Conservation (phyloP, 1,140 invertebrate species). For the Plodia interpunctella region DNA sequence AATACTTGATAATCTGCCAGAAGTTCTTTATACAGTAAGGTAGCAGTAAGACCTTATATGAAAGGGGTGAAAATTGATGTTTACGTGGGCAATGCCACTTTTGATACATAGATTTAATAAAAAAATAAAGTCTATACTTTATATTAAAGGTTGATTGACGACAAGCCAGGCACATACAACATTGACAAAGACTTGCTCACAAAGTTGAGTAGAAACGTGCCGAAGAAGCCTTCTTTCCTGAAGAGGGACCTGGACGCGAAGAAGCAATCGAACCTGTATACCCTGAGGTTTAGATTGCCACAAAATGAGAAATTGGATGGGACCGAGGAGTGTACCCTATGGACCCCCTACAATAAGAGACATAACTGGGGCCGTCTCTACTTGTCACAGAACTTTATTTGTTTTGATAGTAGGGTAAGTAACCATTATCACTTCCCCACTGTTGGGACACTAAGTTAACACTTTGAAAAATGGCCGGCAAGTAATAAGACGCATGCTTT, state of each 20-base stretch:
- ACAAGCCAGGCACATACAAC: constrained; percentile 87
- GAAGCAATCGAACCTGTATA: constrained; percentile 92
- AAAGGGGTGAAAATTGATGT: no score
- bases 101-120: no score
- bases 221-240: constrained; percentile 91
- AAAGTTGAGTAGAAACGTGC: constrained; percentile 90
- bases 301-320: constrained; percentile 95
- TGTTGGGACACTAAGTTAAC: no score
- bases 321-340: constrained; percentile 90
- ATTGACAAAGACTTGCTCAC: constrained; percentile 89
- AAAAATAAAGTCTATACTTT: constrained; percentile 6
- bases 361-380: constrained; percentile 94
- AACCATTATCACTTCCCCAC: no score
- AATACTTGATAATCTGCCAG: no score
- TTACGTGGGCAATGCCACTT: no score
- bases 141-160: constrained; percentile 85
- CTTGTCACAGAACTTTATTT: constrained; percentile 96
- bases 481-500: no score
- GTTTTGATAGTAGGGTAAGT: constrained; percentile 95
- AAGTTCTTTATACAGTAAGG: no score
- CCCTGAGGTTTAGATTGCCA: constrained; percentile 91
- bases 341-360: constrained; percentile 97
- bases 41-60: no score
- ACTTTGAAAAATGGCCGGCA: no score
- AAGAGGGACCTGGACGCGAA: constrained; percentile 96